These are phyloP conservation scores for Cyprinella venusta DNA, from an alignment of 2,797 vertebrate genomes.

Conservation along the genomic window DNA sequence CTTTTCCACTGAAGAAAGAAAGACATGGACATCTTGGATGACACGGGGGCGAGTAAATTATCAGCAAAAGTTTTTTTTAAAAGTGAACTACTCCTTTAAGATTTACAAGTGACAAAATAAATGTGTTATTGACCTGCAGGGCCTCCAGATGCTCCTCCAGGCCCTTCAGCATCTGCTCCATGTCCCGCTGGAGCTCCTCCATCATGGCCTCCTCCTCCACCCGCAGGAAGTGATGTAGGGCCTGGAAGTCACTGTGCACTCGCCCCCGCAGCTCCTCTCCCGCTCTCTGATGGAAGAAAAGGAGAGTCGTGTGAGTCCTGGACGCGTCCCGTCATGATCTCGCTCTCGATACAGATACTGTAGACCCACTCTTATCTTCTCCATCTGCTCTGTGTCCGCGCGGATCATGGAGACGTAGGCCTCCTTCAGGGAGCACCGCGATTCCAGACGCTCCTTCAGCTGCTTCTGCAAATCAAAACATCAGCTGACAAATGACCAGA, in stretches of 20 bases:
- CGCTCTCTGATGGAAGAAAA: conserved; percentile 68
- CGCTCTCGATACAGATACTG: background rate
- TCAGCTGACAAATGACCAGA: background rate
- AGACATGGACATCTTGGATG: no score
- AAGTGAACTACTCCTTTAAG: no score
- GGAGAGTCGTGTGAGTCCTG: background rate
- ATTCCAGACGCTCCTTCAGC: conserved; percentile 77
- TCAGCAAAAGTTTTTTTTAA: no score
- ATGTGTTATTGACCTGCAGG: conserved; percentile 57
- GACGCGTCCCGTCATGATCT: background rate
- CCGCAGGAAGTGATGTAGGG: conserved; percentile 80
- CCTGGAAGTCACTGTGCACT: conserved; percentile 79
- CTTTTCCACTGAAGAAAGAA: no score
- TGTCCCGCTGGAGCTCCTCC: conserved; percentile 75
- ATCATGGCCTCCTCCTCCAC: conserved; percentile 78
- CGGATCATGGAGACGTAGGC: conserved; percentile 70
- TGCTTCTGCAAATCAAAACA: conserved; percentile 71
- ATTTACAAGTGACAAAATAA: no score
- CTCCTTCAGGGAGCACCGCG: conserved; percentile 70
- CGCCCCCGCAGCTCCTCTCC: conserved; percentile 76
- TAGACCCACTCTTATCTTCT: conserved; percentile 77
- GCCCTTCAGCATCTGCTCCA: conserved; percentile 71
- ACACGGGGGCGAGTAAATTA: no score
- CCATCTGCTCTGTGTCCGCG: conserved; percentile 75
- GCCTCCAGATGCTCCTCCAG: conserved; percentile 71